Base-by-base conservation (phyloP, 1,140 invertebrate species). In the Cotesia vestalis region DNA sequence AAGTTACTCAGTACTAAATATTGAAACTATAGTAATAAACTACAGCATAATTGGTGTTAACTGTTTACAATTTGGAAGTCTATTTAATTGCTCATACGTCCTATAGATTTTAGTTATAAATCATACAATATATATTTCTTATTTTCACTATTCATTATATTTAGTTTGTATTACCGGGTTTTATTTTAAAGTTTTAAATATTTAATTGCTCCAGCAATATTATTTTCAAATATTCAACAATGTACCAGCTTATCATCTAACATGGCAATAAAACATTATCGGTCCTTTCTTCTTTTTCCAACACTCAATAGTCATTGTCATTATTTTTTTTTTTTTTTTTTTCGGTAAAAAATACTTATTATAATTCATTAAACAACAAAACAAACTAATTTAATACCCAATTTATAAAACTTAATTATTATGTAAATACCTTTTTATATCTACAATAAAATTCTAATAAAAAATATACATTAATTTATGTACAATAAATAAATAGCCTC, bases 191-290 rank as follows among this genome's bases (percentile, higher is more conserved):
- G 5, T 55, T 55, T 55, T 51, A 67, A 52, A 51, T 52, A 17
- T 55, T 55, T 55, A 27, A 69, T 38, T 57, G n/a, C 14, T 38
- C 36, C 20, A 61, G 27, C 59, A 27, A 61, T 27, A 11, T 27
- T 27, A 27, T 35, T 61, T 27, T 35, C 34, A 61, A 12, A 27
- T 57, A 57, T 57, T 57, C 12, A 57, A 57, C 17, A 61, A 35
- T 34, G 59, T 46, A 46, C 40, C 40, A 9, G 27, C 59, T 61
- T 61, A 35, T 11, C 38, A 60, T 69, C 67, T 69, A 69, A 69
- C 67, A 69, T 69, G 67, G 67, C 67, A 69, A 61, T 69, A 69
- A 61, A 46, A 46, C 40, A 46, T 46, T 53, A 40, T 20, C 57
- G 12, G 27, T 53, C 35, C 36, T 40, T 51, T 5, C 3, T 60